Conservation (phyloP, 2,797 vertebrate species). For the Scyliorhinus canicula region DNA sequence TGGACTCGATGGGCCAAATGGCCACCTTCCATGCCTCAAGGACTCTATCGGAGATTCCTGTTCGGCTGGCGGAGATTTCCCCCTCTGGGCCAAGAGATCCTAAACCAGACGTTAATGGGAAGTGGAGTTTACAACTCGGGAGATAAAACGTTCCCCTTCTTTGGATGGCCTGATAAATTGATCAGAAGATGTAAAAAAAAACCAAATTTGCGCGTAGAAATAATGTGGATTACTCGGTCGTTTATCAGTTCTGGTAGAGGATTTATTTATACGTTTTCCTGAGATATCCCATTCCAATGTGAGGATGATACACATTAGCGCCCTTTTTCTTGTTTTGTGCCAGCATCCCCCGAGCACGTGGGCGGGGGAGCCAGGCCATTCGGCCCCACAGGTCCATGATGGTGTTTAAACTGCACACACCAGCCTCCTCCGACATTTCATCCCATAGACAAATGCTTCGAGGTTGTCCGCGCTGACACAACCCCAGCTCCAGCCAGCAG, state of each 20-base stretch:
- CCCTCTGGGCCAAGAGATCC: too few species aligned
- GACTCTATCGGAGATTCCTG: too few species aligned
- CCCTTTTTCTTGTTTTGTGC: background rate
- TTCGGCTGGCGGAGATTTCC: background rate
- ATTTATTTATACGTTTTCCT: background rate
- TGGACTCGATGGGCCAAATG: too few species aligned
- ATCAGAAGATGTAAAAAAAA: background rate
- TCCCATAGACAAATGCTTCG: background rate
- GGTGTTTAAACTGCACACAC: background rate
- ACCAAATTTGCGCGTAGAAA: background rate
- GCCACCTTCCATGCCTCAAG: too few species aligned
- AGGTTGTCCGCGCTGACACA: background rate
- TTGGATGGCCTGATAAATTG: background rate
- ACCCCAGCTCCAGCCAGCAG: background rate
- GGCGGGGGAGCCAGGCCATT: background rate
- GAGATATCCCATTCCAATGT: background rate
- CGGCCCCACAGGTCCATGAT: background rate
- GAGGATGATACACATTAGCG: background rate
- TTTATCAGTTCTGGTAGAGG: background rate
- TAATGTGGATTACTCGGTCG: background rate
- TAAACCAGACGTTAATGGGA: background rate
- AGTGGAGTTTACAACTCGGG: background rate
- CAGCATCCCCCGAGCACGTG: background rate
- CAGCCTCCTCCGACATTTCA: background rate
- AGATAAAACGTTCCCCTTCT: background rate